Evolutionary conservation across 2,797 vertebrate genomes (phyloP), one percentile per base, ranked within the genome.

Genomic region (Notolepis coatsorum): DNA sequence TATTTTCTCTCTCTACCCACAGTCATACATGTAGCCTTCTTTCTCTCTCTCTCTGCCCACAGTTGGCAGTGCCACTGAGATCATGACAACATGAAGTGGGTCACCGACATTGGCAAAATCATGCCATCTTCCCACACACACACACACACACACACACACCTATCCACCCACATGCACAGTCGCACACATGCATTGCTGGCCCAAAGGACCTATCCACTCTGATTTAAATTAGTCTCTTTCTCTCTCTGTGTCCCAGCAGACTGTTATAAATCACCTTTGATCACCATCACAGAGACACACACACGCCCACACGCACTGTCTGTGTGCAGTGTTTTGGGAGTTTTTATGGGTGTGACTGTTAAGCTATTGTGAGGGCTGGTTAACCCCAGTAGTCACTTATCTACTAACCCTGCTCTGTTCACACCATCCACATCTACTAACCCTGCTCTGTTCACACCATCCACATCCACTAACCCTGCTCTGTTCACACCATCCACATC

Each of bases 31-130:
- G 33, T 27, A 43, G 48, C 50, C 47, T 64, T n/a, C 50, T 43
- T 64, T n/a, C 42, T 15, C 20, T 13, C 0, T 25, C 2, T 20
- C 55, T 39, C 54, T 75, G 47, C 65, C 68, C 71, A 25, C 55
- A 65, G 33, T 72, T 68, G 38, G 65, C 68, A 66, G 59, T 46
- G 45, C 45, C 70, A 82, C 67, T 9, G 25, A 68, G 59, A 42
- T 73, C 72, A 61, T 89, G 87, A 79, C 58, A 6, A 7, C 45
- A 65, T 28, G 58, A 90, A 88, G 38, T 91, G 82, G 87, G 87
- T 89, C 87, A 88, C 70, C 86, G 76, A 75, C 77, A 86, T 73
- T 78, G 71, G 71, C 4, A 64, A 81, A 86, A 82, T 81, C 20
- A 64, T 89, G 79, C 70, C 82, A 73, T 80, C 63, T 64, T 57